Evolutionary conservation across 2,888 invertebrate genomes (phyloP).

Genomic region (Pollenia angustigena): DNA sequence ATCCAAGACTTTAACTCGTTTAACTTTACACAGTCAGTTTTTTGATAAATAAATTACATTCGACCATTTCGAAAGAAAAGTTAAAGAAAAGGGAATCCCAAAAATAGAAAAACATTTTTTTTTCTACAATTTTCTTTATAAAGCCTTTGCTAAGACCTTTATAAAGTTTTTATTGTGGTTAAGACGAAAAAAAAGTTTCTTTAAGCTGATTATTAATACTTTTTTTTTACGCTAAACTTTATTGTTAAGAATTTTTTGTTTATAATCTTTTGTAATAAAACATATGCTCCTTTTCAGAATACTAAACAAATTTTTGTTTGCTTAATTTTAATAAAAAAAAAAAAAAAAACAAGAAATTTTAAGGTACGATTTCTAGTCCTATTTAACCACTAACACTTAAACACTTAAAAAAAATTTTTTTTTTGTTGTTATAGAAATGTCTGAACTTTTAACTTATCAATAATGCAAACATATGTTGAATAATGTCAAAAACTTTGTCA

Average conservation of each 20-base stretch:
- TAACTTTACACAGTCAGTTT: too few species aligned
- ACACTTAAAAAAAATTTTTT: too few species aligned
- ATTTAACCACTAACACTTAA: too few species aligned
- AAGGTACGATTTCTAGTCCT: too few species aligned
- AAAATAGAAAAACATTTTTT: too few species aligned
- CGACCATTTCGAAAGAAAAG: background rate
- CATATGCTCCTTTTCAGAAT: constrained; percentile 9
- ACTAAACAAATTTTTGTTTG: background rate
- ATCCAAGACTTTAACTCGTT: too few species aligned
- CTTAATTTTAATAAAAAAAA: too few species aligned
- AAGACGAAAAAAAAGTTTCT: constrained; percentile 13
- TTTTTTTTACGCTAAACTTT: constrained; percentile 3
- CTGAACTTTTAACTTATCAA: too few species aligned
- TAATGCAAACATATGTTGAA: too few species aligned
- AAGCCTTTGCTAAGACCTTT: constrained; percentile 20
- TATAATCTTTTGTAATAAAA: background rate
- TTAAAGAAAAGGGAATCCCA: background rate
- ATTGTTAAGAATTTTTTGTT: background rate
- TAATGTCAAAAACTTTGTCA: too few species aligned
- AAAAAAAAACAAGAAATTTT: too few species aligned
- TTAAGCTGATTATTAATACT: constrained; percentile 30
- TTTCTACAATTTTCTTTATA: background rate
- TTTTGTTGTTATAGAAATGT: too few species aligned
- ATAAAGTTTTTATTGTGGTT: constrained; percentile 16
- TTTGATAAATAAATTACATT: constrained; percentile 9